These are phyloP conservation scores for Cyanistes caeruleus DNA, from an alignment of 2,113 vertebrate genomes.

Conservation along the genomic window DNA sequence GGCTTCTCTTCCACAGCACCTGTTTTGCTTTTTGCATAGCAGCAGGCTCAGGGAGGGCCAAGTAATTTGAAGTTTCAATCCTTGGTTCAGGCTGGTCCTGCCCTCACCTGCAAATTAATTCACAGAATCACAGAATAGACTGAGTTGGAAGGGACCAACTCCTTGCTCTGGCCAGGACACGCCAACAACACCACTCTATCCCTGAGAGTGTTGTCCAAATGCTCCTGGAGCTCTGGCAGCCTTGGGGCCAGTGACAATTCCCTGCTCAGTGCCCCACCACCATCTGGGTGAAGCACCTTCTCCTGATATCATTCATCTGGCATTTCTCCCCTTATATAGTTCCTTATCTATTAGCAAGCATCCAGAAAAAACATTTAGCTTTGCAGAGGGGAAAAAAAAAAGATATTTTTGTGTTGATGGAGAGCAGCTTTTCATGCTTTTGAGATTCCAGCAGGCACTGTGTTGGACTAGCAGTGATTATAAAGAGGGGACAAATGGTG, in stretches of 20 bases:
- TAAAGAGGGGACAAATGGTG: neutral
- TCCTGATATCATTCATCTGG: neutral
- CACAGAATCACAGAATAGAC: neutral
- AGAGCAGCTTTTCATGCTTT: neutral
- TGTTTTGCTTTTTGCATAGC: neutral
- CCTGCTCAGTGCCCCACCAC: neutral
- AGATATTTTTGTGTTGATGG: neutral
- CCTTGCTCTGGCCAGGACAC: neutral
- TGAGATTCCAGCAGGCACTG: neutral
- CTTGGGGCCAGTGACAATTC: neutral
- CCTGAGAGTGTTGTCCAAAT: neutral
- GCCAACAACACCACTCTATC: neutral
- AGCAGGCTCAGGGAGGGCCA: neutral
- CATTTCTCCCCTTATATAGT: neutral
- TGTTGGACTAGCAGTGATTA: neutral
- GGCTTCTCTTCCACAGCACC: neutral
- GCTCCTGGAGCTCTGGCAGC: neutral
- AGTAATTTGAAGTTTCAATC: neutral
- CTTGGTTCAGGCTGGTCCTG: neutral
- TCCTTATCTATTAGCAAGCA: neutral
- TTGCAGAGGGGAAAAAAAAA: neutral
- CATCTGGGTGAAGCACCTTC: neutral
- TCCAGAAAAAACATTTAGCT: neutral
- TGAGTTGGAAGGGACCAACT: neutral
- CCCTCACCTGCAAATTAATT: neutral